phyloP scores from a whole-genome alignment of 2,888 invertebrate genomes.

The Acleris laterana region DNA sequence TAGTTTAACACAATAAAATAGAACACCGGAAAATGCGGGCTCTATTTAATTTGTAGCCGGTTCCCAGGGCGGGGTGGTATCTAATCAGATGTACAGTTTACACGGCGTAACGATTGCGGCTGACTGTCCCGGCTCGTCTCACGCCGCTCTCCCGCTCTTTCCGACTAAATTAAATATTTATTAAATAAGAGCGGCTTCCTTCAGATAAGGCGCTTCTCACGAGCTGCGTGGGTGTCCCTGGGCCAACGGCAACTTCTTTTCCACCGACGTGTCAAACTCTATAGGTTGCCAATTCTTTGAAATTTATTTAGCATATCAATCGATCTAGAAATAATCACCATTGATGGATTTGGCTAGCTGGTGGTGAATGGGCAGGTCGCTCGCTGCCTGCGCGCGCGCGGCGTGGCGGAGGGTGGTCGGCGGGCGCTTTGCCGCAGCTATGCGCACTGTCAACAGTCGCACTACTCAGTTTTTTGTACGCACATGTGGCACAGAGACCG shows the following conservation, averaged over 20 bases:
- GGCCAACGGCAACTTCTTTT: constrained; percentile 1
- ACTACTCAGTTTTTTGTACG: constrained; percentile 72
- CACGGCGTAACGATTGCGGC: constrained; percentile 69
- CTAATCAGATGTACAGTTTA: constrained; percentile 80
- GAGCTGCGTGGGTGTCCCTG: constrained; percentile 41
- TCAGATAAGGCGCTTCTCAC: constrained; percentile 72
- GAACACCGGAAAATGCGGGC: constrained; percentile 58
- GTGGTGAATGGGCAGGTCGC: constrained; percentile 5
- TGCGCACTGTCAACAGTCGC: constrained; percentile 80
- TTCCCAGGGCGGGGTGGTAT: constrained; percentile 79
- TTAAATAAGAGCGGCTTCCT: constrained; percentile 67
- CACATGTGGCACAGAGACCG: constrained; percentile 70
- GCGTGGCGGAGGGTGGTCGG: constrained; percentile 65
- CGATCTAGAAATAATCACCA: no score
- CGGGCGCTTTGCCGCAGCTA: constrained; percentile 68
- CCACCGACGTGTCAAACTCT: no score
- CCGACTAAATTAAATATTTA: constrained; percentile 78
- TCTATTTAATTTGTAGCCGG: constrained; percentile 69
- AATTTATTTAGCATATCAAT: neutral
- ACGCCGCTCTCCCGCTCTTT: constrained; percentile 59
- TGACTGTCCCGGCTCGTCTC: constrained; percentile 54
- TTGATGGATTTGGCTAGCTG: neutral
- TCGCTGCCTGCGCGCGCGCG: neutral
- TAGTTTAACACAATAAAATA: constrained; percentile 44
- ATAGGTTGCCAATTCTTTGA: neutral